A percentile compares a stretch with the other conserved stretches of the same genome.
Evolutionary conservation across 2,797 vertebrate genomes (phyloP).

Genomic region (Dicrostonyx torquatus): DNA sequence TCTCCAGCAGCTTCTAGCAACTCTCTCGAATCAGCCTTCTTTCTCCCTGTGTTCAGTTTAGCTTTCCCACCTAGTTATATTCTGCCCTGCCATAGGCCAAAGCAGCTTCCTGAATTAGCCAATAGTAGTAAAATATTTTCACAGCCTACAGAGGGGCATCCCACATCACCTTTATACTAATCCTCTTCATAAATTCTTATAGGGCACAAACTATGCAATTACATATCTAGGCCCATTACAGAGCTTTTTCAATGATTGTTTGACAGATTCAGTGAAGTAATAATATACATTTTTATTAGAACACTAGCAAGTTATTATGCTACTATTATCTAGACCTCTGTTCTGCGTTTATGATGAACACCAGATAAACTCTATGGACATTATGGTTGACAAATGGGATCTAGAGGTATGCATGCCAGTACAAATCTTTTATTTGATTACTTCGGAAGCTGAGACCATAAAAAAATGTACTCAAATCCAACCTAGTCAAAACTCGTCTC

Average conservation of each 20-base stretch:
- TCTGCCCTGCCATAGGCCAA: too few species aligned
- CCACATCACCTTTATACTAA: not conserved
- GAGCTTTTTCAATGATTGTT: not conserved
- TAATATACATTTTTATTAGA: not conserved
- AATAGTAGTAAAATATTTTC: too few species aligned
- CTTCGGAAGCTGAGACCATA: not conserved
- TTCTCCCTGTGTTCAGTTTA: too few species aligned
- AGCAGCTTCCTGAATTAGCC: too few species aligned
- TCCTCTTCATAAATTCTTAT: not conserved
- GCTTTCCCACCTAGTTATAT: too few species aligned
- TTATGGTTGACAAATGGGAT: not conserved
- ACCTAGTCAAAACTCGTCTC: not conserved
- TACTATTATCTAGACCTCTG: not conserved
- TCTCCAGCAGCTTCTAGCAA: too few species aligned
- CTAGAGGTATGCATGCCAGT: not conserved
- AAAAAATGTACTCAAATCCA: not conserved
- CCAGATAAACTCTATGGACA: not conserved
- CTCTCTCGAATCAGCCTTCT: too few species aligned
- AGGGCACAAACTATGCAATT: not conserved
- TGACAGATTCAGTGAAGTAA: not conserved
- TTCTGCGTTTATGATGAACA: too few species aligned
- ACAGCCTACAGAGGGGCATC: too few species aligned
- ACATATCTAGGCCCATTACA: not conserved
- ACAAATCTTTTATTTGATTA: not conserved
- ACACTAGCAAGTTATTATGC: not conserved